Conservation (phyloP, 2,888 invertebrate genomes). For the Oscheius sp. region DNA sequence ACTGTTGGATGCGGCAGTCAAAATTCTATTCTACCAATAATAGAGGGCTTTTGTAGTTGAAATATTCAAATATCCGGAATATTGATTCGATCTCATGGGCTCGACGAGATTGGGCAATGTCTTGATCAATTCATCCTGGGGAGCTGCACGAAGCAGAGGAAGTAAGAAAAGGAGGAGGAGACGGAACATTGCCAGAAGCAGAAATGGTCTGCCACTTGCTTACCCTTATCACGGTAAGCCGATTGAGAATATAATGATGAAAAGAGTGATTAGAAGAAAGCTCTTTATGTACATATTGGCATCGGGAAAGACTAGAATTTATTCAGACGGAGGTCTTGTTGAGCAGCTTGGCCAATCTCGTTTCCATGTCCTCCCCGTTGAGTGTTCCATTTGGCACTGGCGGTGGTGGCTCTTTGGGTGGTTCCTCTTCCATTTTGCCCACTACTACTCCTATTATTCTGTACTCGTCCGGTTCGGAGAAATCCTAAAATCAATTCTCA, state of each 20-base stretch:
- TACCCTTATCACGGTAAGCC: constrained; percentile 1
- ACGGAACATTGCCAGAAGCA: constrained; percentile 1
- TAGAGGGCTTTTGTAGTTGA: constrained; percentile 73
- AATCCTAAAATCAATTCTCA: constrained; percentile 14
- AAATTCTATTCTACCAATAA: constrained; percentile 75
- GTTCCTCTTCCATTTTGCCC: neutral
- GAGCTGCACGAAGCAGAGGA: constrained; percentile 23
- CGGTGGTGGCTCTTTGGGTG: neutral
- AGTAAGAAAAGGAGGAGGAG: neutral
- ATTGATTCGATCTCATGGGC: constrained; percentile 71
- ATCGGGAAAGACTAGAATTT: constrained; percentile 29
- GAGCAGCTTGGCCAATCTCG: constrained; percentile 12
- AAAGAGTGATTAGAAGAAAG: constrained; percentile 5
- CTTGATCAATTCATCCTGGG: constrained; percentile 32
- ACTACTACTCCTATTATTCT: constrained; percentile 25
- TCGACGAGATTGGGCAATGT: constrained; percentile 49
- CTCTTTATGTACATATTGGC: constrained; percentile 30
- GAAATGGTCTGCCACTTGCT: neutral
- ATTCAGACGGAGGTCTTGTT: constrained; percentile 7
- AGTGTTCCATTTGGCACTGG: no score
- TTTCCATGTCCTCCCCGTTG: neutral
- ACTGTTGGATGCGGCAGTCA: neutral
- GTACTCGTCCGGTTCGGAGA: constrained; percentile 22
- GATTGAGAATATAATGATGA: neutral
- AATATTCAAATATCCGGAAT: constrained; percentile 75